Evolutionary conservation across 2,797 vertebrate genomes (phyloP).

Genomic region (Ptychobarbus kaznakovi): DNA sequence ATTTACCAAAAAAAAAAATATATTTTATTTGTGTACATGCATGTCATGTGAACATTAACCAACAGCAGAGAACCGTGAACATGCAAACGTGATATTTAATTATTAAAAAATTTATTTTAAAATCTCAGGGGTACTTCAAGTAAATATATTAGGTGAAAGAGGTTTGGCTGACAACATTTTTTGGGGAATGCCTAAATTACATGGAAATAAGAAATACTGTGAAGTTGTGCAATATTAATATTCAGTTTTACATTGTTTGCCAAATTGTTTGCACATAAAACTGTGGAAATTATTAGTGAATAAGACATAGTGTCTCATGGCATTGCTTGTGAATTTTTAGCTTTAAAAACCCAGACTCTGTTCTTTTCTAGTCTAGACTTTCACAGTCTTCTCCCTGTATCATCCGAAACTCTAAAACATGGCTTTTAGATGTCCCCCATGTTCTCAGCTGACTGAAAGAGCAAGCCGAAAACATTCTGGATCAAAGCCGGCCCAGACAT

Average conservation of each 20-base stretch:
- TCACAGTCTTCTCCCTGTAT: not conserved
- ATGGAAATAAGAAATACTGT: not conserved
- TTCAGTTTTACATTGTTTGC: not conserved
- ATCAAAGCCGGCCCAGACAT: constrained; percentile 35
- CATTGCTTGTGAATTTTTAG: not conserved
- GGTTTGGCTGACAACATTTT: not conserved
- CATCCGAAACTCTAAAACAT: constrained; percentile 2
- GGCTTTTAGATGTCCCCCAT: not conserved
- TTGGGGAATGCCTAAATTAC: not conserved
- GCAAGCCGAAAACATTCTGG: constrained; percentile 3
- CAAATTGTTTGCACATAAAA: not conserved
- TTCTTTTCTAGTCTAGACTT: not conserved
- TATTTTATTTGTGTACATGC: too few species aligned
- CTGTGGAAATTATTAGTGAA: not conserved
- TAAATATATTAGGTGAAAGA: not conserved
- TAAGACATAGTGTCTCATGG: not conserved
- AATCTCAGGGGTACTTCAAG: not conserved
- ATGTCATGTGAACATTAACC: too few species aligned
- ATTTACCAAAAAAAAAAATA: too few species aligned
- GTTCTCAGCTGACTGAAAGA: constrained; percentile 32
- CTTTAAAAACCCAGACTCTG: not conserved
- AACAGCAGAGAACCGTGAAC: not conserved
- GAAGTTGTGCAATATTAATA: not conserved
- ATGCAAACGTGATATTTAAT: not conserved
- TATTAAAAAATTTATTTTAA: not conserved